Base-by-base conservation (phyloP, 2,797 vertebrate genomes). In the Coccyzus lansbergi region DNA sequence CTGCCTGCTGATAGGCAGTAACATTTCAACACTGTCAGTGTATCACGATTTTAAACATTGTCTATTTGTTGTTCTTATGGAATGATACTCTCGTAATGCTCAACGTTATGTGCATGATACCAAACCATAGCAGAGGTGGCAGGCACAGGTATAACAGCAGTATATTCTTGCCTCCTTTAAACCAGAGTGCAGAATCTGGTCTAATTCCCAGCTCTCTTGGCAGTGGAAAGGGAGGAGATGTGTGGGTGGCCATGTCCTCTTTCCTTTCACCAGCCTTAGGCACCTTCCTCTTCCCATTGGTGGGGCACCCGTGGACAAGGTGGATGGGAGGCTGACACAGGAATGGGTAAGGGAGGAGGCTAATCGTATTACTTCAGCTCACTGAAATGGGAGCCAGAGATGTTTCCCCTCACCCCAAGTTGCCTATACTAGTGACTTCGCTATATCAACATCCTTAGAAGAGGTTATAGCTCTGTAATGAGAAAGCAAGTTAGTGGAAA, bases 51-150 rank as follows among this genome's bases (percentile, higher is more conserved):
- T 22, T 13, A 10, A 69, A 9, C 8, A 17, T 22, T 15, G 34
- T n/a, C 15, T 9, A 18, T 28, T 31, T 36, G n/a, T 36, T 38
- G 2, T 63, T 82, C 33, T 29, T 21, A 7, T 3, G 3, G 26
- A 9, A 18, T 26, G 48, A 16, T 4, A 8, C 38, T 55, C 36
- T 28, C 6, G 49, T 38, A 52, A 10, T 0, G 2, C 12, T 31
- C 33, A 48, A 1, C 3, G 34, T 1, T 38, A 16, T 2, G 14
- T 1, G 2, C 18, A 12, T 18, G 49, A 29, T 20, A 15, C 31
- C 64, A 64, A 2, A 58, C 42, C 15, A 2, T 3, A 22, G 6
- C 15, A 5, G 33, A 9, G 31, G n/a, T 56, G 63, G 28, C 13
- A 48, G 68, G 29, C 56, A 14, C 60, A 20, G 48, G 15, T 10